Percentiles rank a stretch among this genome's conserved stretches.
These are phyloP conservation scores for Takifugu bimaculatus DNA, from an alignment of 2,113 vertebrate genomes.

Conservation along the genomic window DNA sequence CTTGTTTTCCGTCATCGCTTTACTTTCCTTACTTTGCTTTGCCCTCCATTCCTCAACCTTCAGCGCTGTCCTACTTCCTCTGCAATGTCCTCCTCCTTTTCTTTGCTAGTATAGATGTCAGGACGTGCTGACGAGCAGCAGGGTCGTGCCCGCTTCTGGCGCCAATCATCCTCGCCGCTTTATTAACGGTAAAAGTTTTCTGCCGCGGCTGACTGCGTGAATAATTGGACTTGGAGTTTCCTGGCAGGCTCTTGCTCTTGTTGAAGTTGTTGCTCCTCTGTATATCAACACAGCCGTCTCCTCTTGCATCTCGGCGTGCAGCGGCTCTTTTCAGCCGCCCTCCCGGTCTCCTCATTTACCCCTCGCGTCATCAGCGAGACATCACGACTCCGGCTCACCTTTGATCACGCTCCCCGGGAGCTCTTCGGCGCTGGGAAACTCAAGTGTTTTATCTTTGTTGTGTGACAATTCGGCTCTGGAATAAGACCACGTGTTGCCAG, in stretches of 20 bases:
- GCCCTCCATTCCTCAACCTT: conserved; percentile 1
- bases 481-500: conserved; percentile 57
- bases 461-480: conserved; percentile 52
- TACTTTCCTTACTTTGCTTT: conserved; percentile 7
- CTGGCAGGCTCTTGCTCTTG: conserved; percentile 33
- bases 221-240: conserved; percentile 33
- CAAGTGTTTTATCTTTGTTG: conserved; percentile 72
- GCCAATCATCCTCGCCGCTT: neutral
- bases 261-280: conserved; percentile 50
- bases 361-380: conserved; percentile 44
- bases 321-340: conserved; percentile 13
- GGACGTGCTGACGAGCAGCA: no score
- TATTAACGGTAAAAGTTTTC: conserved; percentile 6
- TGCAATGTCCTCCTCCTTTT: neutral
- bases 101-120: no score
- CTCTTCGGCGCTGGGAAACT: conserved; percentile 49
- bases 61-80: neutral
- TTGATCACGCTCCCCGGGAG: conserved; percentile 64
- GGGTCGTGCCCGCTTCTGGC: neutral
- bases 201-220: neutral
- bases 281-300: conserved; percentile 41
- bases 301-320: conserved; percentile 22
- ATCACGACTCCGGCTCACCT: conserved; percentile 61
- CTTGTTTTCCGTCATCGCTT: conserved; percentile 28
- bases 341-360: conserved; percentile 19